Evolutionary conservation across 2,797 vertebrate genomes (phyloP), one percentile per base, ranked within the genome.

Genomic region (Spheniscus humboldti): DNA sequence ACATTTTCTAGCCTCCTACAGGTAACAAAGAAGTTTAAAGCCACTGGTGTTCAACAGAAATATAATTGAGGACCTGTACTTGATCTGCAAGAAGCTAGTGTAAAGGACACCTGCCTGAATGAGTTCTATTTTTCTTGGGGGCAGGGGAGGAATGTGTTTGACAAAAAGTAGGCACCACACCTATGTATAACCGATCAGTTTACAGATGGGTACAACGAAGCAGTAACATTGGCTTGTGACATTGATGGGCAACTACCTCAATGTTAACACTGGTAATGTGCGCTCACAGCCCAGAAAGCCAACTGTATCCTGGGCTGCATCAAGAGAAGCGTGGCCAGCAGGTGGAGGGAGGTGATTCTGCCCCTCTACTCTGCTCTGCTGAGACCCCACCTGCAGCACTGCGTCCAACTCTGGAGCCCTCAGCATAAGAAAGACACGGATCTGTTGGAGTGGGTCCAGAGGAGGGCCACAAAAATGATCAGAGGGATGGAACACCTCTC

Each of bases 11-110:
- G 50, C 31, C 35, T 72, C 50, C 31, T 20, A 56, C 16, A 25
- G 13, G 15, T 41, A 86, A 47, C 18, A 45, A 25, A 37, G 25
- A 63, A 56, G n/a, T 62, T 75, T 50, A 57, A 68, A 75, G 28
- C 6, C 25, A 45, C 11, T 50, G 13, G 11, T 13, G 22, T 13
- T 60, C 19, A 78, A 23, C 6, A 81, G 22, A 63, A 78, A 8
- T 18, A 1, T 1, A 71, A 64, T 0, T 28, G 50, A 59, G 27
- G 19, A 25, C 4, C 39, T 43, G 30, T 2, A 19, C 28, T 2
- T 77, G 15, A 56, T 16, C 25, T 75, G 18, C 45, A 83, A 50
- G 14, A 55, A 75, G 18, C 9, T 11, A 37, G 23, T 7, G 14
- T 16, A 13, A 18, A 50, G 41, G 25, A 71, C 25, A 88, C 6